Evolutionary conservation across 2,797 vertebrate genomes (phyloP).

Genomic region (Ispidina lecontei): DNA sequence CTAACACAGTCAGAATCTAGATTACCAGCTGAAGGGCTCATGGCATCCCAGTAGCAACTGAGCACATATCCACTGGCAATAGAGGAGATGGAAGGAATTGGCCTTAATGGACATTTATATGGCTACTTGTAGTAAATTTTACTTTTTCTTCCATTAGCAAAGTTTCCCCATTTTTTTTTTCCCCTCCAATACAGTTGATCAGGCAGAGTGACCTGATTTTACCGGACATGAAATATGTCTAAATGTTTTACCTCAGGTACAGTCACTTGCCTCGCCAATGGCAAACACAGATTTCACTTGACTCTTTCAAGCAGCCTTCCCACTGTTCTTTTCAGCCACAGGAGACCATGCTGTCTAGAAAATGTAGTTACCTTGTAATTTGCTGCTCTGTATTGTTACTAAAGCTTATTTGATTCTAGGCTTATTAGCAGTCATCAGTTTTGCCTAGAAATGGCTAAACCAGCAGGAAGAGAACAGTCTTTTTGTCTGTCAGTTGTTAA

Average conservation of each 20-base stretch:
- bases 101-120: background rate
- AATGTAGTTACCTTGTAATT: background rate
- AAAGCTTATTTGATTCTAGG: background rate
- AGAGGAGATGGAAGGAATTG: background rate
- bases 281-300: background rate
- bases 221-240: background rate
- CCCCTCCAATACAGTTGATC: background rate
- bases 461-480: background rate
- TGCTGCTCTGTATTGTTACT: background rate
- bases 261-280: background rate
- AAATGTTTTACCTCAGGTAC: fast-evolving
- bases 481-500: background rate
- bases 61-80: background rate
- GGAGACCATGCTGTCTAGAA: background rate
- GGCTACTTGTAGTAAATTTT: background rate
- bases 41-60: background rate
- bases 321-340: background rate
- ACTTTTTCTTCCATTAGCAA: background rate
- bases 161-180: background rate
- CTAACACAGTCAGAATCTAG: fast-evolving
- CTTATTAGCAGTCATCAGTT: background rate
- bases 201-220: background rate
- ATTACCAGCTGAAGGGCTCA: fast-evolving
- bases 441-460: background rate
- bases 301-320: background rate